These are phyloP conservation scores for Xiphophorus hellerii DNA, from an alignment of 2,113 vertebrate species.

Conservation along the genomic window DNA sequence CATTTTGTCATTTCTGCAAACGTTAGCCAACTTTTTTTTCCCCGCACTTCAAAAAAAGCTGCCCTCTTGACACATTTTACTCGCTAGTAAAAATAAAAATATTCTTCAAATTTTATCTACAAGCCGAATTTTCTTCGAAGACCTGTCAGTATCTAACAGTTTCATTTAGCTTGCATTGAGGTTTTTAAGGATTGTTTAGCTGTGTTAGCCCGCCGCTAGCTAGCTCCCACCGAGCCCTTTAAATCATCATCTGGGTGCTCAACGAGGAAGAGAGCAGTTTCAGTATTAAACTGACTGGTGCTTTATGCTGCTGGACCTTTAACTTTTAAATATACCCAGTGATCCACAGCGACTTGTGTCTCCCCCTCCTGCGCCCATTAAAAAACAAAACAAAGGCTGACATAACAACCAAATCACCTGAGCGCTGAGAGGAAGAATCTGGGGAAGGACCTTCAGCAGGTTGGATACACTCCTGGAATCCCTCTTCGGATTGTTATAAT, in stretches of 20 bases:
- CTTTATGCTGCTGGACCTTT: conserved; percentile 31
- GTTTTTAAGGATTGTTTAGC: conserved; percentile 16
- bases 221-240: conserved; percentile 34
- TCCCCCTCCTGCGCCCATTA: conserved; percentile 8
- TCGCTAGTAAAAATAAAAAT: too few relatives aligned
- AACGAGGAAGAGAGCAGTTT: neutral
- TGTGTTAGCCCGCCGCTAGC: conserved; percentile 17
- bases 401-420: conserved; percentile 17
- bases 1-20: conserved; percentile 15
- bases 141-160: neutral
- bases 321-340: conserved; percentile 43
- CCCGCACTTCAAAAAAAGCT: conserved; percentile 11
- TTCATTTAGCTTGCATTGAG: neutral
- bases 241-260: conserved; percentile 11
- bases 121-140: conserved; percentile 13
- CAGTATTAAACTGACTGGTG: neutral
- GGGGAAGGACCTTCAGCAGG: conserved; percentile 32
- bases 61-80: conserved; percentile 2
- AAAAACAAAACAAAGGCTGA: conserved; percentile 2
- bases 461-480: conserved; percentile 56
- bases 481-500: conserved; percentile 69
- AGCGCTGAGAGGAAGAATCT: conserved; percentile 24
- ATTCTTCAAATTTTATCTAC: conserved; percentile 22
- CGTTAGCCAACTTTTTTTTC: conserved; percentile 10
- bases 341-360: conserved; percentile 8